phyloP scores from a whole-genome alignment of 1,140 invertebrate genomes.

The Phymastichus coffea region DNA sequence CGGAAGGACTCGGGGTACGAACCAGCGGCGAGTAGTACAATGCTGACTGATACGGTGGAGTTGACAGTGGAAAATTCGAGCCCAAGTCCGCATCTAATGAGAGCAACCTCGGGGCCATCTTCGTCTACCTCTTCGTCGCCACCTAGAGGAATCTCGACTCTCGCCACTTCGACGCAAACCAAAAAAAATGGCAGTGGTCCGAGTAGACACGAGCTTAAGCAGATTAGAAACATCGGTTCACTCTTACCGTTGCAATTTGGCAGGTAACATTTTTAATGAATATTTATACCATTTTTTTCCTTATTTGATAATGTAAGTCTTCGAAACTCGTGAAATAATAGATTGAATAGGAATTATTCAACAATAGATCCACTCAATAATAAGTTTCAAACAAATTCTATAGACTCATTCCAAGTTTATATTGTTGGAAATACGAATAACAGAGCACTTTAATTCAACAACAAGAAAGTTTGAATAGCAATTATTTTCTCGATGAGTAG shows the following conservation, averaged over 20 bases:
- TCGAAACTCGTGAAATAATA: no score
- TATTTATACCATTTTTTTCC: no score
- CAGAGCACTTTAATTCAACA: no score
- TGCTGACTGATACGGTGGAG: constrained; percentile 45
- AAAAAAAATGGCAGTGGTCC: constrained; percentile 48
- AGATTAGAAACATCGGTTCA: constrained; percentile 47
- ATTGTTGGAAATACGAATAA: no score
- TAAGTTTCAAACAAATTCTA: no score
- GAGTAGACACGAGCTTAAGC: constrained; percentile 47
- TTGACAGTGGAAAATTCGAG: constrained; percentile 41
- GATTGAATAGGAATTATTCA: not conserved
- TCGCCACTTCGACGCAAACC: not conserved
- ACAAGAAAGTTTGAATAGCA: no score
- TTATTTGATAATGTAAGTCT: no score
- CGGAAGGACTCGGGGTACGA: constrained; percentile 43
- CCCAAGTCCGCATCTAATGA: constrained; percentile 48
- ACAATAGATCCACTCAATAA: no score
- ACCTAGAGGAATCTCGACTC: constrained; percentile 26
- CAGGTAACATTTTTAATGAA: no score
- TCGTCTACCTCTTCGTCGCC: constrained; percentile 50
- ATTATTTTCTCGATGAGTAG: no score
- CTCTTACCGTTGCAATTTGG: constrained; percentile 48
- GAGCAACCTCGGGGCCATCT: constrained; percentile 47
- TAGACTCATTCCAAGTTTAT: no score
- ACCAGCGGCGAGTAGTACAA: constrained; percentile 40